A percentile compares a stretch with the other conserved stretches of the same genome.
Conservation (phyloP, 1,140 invertebrate species). For the Aleiodes sp. region DNA sequence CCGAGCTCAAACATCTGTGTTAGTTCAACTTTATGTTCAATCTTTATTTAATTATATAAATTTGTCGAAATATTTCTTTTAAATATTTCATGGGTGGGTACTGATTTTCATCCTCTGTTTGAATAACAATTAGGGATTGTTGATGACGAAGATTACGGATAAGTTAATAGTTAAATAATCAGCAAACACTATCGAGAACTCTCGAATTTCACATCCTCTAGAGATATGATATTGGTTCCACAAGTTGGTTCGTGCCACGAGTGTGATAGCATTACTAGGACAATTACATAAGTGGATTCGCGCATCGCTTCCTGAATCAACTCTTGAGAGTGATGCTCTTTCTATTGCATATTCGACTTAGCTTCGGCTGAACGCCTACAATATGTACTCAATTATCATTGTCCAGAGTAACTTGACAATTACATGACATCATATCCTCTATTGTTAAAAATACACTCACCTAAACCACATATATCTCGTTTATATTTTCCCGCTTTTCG, state of each 20-base stretch:
- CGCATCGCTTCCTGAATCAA: conserved; percentile 13
- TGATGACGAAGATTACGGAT: not conserved
- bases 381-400: conserved; percentile 38
- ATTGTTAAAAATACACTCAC: conserved; percentile 28
- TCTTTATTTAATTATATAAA: not conserved
- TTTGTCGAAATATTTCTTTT: too few species aligned
- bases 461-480: conserved; percentile 9
- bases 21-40: not conserved
- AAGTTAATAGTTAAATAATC: too few species aligned
- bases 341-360: not conserved
- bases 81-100: too few species aligned
- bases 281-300: conserved; percentile 45
- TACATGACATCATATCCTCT: conserved; percentile 36
- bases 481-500: not conserved
- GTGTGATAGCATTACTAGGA: conserved; percentile 39
- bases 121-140: too few species aligned
- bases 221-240: conserved; percentile 15
- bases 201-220: conserved; percentile 29
- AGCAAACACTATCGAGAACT: not conserved
- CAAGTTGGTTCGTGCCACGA: conserved; percentile 23
- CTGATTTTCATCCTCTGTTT: too few species aligned
- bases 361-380: not conserved
- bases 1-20: not conserved
- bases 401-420: not conserved
- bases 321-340: not conserved